Conservation (phyloP, 2,888 invertebrate genomes). For the Xanthorhoe spadicearia region DNA sequence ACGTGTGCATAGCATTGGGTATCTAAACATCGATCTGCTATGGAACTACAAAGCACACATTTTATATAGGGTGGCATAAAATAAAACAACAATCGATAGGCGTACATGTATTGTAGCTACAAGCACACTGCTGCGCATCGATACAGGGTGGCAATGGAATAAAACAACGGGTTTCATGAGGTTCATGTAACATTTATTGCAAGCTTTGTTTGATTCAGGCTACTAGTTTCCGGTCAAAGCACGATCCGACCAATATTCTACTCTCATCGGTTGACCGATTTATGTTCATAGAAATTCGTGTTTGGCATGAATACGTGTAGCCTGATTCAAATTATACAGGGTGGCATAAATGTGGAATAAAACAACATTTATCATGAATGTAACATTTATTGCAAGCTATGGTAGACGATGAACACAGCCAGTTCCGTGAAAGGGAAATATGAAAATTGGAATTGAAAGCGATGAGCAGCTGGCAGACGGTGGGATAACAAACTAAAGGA, state of each 20-base stretch:
- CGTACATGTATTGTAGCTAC: constrained; percentile 47
- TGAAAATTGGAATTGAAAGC: constrained; percentile 67
- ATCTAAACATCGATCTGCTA: constrained; percentile 50
- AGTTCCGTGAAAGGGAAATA: constrained; percentile 60
- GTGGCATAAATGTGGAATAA: constrained; percentile 73
- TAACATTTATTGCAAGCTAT: constrained; percentile 78
- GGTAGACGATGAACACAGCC: constrained; percentile 61
- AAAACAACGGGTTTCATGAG: constrained; percentile 70
- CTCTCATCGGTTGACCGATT: neutral
- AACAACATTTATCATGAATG: constrained; percentile 70
- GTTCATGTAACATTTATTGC: constrained; percentile 74
- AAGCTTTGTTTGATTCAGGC: constrained; percentile 54
- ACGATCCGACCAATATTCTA: neutral
- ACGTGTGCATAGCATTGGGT: constrained; percentile 22
- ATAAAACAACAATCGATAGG: constrained; percentile 71
- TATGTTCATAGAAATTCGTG: neutral
- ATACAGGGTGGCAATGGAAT: constrained; percentile 65
- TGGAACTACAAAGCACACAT: constrained; percentile 53
- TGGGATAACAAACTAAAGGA: constrained; percentile 58
- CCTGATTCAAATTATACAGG: constrained; percentile 24
- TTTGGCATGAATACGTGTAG: neutral
- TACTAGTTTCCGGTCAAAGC: neutral
- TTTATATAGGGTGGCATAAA: constrained; percentile 51
- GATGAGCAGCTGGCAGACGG: constrained; percentile 59
- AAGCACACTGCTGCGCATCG: constrained; percentile 47